These are phyloP conservation scores for Watsonalla binaria DNA, from an alignment of 2,888 invertebrate species.

Conservation along the genomic window DNA sequence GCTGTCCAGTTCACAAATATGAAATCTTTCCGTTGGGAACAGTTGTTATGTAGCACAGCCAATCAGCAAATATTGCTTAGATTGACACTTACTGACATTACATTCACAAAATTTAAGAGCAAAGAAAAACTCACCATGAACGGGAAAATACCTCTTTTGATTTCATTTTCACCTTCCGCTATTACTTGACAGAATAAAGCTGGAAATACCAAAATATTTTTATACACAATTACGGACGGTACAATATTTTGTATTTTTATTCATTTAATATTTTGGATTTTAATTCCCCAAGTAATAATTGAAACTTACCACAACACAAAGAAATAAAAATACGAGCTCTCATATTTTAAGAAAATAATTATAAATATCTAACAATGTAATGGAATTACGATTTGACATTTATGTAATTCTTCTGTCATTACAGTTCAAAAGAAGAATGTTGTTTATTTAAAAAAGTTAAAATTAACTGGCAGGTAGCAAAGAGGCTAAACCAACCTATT, in stretches of 20 bases:
- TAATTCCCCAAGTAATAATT: not conserved
- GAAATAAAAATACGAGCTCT: conserved; percentile 37
- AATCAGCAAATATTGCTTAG: too few relatives aligned
- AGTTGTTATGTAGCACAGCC: too few relatives aligned
- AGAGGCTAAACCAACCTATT: conserved; percentile 6
- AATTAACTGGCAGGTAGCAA: conserved; percentile 17
- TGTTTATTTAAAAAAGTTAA: conserved; percentile 14
- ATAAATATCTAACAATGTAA: conserved; percentile 32
- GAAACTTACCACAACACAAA: conserved; percentile 49
- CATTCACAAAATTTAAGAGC: too few relatives aligned
- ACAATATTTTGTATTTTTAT: not conserved
- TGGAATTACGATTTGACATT: conserved; percentile 33
- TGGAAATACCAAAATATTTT: conserved; percentile 20
- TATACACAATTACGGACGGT: not conserved
- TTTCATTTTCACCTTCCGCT: conserved; percentile 43
- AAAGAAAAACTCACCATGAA: conserved; percentile 48
- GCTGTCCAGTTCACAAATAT: too few relatives aligned
- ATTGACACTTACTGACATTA: too few relatives aligned
- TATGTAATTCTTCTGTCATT: conserved; percentile 40
- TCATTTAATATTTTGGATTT: not conserved
- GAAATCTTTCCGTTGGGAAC: too few relatives aligned
- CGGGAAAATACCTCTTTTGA: conserved; percentile 48
- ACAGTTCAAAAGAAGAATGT: conserved; percentile 61
- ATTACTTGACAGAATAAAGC: conserved; percentile 32
- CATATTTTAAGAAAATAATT: conserved; percentile 43